These are phyloP conservation scores for Portevinia maculata DNA, from an alignment of 2,888 invertebrate species.

Conservation along the genomic window DNA sequence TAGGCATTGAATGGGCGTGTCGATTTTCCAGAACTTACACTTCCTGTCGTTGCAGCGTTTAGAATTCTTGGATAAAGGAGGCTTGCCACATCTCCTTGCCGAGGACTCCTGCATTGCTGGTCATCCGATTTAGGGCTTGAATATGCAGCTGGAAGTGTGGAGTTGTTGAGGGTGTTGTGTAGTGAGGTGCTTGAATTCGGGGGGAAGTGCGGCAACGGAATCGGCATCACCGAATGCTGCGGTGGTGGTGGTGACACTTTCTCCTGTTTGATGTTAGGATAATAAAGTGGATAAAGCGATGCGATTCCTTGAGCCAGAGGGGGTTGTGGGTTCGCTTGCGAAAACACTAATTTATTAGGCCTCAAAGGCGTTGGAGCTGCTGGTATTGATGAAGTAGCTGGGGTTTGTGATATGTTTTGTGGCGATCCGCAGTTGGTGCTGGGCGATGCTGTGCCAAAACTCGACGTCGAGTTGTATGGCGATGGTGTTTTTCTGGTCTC, in stretches of 20 bases:
- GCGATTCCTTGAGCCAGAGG: slow-evolving; percentile 40
- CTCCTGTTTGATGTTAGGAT: slow-evolving; percentile 60
- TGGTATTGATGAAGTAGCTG: slow-evolving; percentile 17
- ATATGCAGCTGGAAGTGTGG: slow-evolving; percentile 28
- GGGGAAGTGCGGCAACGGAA: slow-evolving; percentile 51
- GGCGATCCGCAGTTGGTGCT: slow-evolving; percentile 67
- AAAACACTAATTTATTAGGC: slow-evolving; percentile 40
- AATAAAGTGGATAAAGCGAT: slow-evolving; percentile 64
- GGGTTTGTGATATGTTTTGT: slow-evolving; percentile 74
- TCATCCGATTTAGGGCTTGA: slow-evolving; percentile 11
- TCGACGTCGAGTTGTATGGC: slow-evolving; percentile 80
- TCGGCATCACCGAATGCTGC: slow-evolving; percentile 3
- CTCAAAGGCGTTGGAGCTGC: background rate
- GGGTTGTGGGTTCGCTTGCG: slow-evolving; percentile 14
- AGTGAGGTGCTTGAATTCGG: slow-evolving; percentile 38
- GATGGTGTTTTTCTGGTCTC: slow-evolving; percentile 81
- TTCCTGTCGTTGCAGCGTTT: slow-evolving; percentile 57
- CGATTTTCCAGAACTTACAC: slow-evolving; percentile 79
- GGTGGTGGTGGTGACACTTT: slow-evolving; percentile 53
- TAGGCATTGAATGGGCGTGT: slow-evolving; percentile 88
- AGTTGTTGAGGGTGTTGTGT: slow-evolving; percentile 71
- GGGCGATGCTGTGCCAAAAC: slow-evolving; percentile 79
- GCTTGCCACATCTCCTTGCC: slow-evolving; percentile 55
- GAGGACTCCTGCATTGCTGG: slow-evolving; percentile 50
- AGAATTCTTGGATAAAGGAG: slow-evolving; percentile 65